These are phyloP conservation scores for Cyrtonyx montezumae DNA, from an alignment of 2,113 vertebrate species.

Conservation along the genomic window DNA sequence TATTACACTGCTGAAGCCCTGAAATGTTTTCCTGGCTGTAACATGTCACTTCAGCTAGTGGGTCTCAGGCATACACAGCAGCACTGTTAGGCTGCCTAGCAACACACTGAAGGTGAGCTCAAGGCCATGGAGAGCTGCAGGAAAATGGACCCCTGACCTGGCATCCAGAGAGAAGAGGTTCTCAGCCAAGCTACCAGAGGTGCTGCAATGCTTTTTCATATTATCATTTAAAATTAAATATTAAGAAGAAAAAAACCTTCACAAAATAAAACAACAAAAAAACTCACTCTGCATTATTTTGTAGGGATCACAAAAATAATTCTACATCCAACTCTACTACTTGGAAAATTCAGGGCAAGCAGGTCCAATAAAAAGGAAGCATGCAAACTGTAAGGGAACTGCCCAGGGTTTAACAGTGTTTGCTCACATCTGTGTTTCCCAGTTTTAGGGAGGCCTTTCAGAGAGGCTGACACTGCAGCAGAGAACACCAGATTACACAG, in stretches of 20 bases:
- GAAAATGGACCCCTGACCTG: not conserved
- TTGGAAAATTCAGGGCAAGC: not conserved
- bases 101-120: slow-evolving; percentile 20
- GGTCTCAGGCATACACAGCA: not conserved
- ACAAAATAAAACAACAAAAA: not conserved
- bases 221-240: not conserved
- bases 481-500: not conserved
- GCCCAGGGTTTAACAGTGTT: not conserved
- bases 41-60: not conserved
- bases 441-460: not conserved
- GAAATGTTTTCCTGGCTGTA: not conserved
- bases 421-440: not conserved
- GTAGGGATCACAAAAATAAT: not conserved
- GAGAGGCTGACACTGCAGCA: not conserved
- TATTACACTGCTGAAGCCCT: not conserved
- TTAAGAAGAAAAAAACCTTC: not conserved
- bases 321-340: not conserved
- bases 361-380: not conserved
- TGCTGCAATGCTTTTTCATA: not conserved
- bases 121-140: not conserved
- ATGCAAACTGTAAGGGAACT: not conserved
- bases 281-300: not conserved
- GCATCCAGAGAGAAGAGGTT: not conserved
- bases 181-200: not conserved
- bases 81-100: not conserved